Base-by-base conservation (phyloP, 2,113 vertebrate genomes). In the Aspiorhynchus laticeps region DNA sequence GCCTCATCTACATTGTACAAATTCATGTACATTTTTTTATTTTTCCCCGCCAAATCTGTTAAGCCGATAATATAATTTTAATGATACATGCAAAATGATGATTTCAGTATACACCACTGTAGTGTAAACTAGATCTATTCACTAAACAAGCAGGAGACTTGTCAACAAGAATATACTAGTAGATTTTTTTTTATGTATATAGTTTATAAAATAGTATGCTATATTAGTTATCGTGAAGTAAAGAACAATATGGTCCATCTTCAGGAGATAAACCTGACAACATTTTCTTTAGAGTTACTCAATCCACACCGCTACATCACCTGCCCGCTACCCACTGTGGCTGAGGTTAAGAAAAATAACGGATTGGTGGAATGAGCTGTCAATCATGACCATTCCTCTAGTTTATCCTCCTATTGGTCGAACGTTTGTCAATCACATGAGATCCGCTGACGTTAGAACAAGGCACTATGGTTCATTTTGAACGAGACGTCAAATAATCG, bases 351-450 rank as follows among this genome's bases (percentile, higher is more conserved):
- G 12, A 21, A 26, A 48, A 48, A 36, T 17, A 65, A 15, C 4
- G 10, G 56, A 80, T 63, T 82, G 87, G 87, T 69, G 21, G 31
- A 82, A 8, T 7, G 1, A 38, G 80, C 46, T 31, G 86, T 86
- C 80, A 87, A 46, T 84, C 86, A 79, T 9, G 19, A 0, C 8
- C 4, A 38, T 11, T 11, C 28, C 56, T 56, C 15, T 33, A 46
- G 7, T 51, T 6, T 36, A n/a, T 56, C 4, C 7, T 78, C 51
- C 41, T 33, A 87, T 90, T 88, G 89, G 87, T 21, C 17, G 10
- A 33, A 46, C 21, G 0, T 7, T 17, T 84, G 89, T 88, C 89
- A 87, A 73, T 90, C 88, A 82, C 51, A 9, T 11, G 24, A 14
- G 61, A 38, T 61, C 26, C 10, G 56, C 53, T 48, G 78, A 76